Conservation (phyloP, 2,113 vertebrate species). For the Carassius auratus region DNA sequence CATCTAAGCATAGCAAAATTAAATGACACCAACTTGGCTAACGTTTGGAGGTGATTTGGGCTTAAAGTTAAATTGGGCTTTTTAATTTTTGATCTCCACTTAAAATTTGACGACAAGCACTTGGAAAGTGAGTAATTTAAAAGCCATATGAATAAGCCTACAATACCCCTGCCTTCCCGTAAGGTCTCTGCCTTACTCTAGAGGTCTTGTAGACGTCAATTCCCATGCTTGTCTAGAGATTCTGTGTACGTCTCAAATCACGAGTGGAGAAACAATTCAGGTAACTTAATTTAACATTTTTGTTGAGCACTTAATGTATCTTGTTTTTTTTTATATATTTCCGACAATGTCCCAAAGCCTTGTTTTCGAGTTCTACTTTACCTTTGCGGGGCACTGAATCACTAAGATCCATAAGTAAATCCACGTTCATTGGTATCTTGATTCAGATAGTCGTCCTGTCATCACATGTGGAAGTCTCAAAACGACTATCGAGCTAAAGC, state of each 20-base stretch:
- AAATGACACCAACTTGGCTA: neutral
- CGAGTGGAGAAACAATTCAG: neutral
- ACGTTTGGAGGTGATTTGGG: constrained; percentile 10
- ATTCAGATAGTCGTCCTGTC: constrained; percentile 40
- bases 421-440: neutral
- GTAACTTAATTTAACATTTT: constrained; percentile 8
- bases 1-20: constrained; percentile 14
- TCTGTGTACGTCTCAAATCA: neutral
- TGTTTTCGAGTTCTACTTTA: constrained; percentile 18
- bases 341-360: constrained; percentile 21
- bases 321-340: constrained; percentile 10
- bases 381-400: constrained; percentile 44
- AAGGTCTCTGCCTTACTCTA: constrained; percentile 19
- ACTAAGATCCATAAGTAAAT: neutral
- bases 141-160: constrained; percentile 58
- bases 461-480: constrained; percentile 27
- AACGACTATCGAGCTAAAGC: constrained; percentile 1
- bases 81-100: constrained; percentile 15
- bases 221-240: constrained; percentile 19
- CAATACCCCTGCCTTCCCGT: constrained; percentile 24
- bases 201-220: constrained; percentile 32
- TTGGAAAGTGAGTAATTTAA: constrained; percentile 47
- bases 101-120: constrained; percentile 35
- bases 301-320: constrained; percentile 61
- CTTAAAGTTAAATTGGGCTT: neutral